Evolutionary conservation across 2,113 vertebrate genomes (phyloP).

Genomic region (Gnathonemus longibarbis): DNA sequence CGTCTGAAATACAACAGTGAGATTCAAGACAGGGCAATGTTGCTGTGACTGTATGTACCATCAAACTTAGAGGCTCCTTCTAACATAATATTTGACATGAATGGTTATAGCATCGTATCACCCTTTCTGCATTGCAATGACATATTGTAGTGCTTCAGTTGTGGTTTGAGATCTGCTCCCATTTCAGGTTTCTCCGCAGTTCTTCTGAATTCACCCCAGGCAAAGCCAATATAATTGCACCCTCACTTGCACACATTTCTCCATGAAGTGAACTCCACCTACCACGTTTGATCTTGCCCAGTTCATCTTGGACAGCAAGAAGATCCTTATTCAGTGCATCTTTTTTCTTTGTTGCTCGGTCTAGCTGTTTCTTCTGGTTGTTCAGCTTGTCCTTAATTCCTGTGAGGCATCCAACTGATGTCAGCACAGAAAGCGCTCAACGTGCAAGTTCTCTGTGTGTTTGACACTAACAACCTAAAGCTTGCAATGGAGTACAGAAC

Average conservation of each 20-base stretch:
- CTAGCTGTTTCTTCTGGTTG: conserved; percentile 61
- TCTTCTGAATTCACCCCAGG: background rate
- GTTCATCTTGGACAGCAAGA: conserved; percentile 44
- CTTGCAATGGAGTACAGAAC: background rate
- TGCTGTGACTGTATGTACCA: background rate
- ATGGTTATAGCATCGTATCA: background rate
- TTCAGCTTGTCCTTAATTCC: conserved; percentile 54
- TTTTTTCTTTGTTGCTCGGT: conserved; percentile 58
- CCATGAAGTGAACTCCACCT: background rate
- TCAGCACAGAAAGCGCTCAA: background rate
- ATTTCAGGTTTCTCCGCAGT: background rate
- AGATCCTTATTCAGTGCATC: conserved; percentile 60
- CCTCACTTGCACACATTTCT: background rate
- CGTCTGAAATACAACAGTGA: conserved; percentile 53
- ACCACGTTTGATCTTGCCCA: conserved; percentile 72
- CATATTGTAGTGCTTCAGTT: background rate
- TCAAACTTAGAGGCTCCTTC: background rate
- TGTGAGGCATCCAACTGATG: conserved; percentile 40
- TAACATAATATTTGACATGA: background rate
- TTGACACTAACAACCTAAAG: background rate
- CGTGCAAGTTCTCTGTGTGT: background rate
- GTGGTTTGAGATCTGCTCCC: background rate
- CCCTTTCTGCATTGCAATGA: background rate
- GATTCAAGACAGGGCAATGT: background rate
- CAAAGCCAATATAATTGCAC: background rate